These are phyloP conservation scores for Clarias pachynema DNA, from an alignment of 2,797 vertebrate species.

Conservation along the genomic window DNA sequence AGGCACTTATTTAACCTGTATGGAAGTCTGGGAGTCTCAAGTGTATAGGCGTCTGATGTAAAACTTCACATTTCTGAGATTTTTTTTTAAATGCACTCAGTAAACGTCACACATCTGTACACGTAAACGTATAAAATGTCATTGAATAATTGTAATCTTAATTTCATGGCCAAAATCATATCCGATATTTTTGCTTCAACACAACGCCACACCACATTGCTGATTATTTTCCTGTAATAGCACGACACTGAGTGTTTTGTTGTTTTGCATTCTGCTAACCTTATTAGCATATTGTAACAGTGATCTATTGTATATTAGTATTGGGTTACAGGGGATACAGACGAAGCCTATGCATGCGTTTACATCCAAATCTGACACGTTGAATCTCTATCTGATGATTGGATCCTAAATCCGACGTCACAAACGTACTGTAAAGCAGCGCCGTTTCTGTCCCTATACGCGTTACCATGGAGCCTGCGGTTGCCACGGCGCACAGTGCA, in stretches of 20 bases:
- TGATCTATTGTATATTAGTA: not conserved
- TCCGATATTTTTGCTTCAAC: too few relatives aligned
- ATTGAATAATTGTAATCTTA: not conserved
- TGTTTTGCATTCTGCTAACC: too few relatives aligned
- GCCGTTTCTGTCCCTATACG: not conserved
- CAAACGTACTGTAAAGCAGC: not conserved
- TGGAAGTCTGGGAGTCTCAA: not conserved
- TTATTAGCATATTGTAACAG: not conserved
- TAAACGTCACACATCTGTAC: too few relatives aligned
- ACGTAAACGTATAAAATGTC: not conserved
- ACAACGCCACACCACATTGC: too few relatives aligned
- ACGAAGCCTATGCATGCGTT: too few relatives aligned
- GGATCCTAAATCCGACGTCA: not conserved
- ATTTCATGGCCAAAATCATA: too few relatives aligned
- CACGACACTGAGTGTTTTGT: not conserved
- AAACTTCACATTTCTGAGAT: not conserved
- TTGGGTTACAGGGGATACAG: too few relatives aligned
- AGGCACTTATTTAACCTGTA: too few relatives aligned
- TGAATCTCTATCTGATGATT: not conserved
- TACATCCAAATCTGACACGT: not conserved
- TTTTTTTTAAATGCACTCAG: not conserved
- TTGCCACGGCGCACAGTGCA: not conserved
- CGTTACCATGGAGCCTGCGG: constrained; percentile 22
- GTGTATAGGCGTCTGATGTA: not conserved
- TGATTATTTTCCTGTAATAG: not conserved